A percentile compares a stretch with the other conserved stretches of the same genome.
Evolutionary conservation across 1,140 invertebrate species (phyloP).

Genomic region (Brachionus paranguensis): DNA sequence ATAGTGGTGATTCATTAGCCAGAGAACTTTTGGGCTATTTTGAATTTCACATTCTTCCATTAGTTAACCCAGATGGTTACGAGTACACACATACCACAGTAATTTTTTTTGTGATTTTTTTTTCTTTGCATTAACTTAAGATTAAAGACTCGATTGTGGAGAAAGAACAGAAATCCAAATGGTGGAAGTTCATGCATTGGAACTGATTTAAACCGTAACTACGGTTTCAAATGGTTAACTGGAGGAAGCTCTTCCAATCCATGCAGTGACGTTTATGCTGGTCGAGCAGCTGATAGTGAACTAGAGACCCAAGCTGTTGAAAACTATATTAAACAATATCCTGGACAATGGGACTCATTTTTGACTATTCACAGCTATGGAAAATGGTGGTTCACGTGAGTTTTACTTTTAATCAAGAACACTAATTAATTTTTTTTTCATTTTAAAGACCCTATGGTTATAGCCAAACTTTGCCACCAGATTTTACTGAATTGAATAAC

Average conservation of each 20-base stretch:
- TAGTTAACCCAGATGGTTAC: constrained; percentile 41
- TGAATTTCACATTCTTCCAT: constrained; percentile 28
- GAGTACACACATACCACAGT: constrained; percentile 13
- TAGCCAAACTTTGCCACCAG: neutral
- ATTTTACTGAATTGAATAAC: constrained; percentile 33
- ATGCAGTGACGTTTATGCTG: constrained; percentile 39
- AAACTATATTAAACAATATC: neutral
- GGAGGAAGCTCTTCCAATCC: constrained; percentile 24
- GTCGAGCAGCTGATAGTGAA: constrained; percentile 35
- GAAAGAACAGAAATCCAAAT: constrained; percentile 41
- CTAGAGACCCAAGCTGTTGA: constrained; percentile 23
- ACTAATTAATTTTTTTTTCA: neutral
- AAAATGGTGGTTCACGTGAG: constrained; percentile 37
- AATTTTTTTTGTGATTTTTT: neutral
- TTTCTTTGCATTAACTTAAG: neutral
- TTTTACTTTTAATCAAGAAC: neutral
- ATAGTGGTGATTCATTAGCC: neutral
- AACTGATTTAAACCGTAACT: constrained; percentile 40
- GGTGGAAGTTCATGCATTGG: neutral
- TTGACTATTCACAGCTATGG: constrained; percentile 35
- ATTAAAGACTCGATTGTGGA: constrained; percentile 40
- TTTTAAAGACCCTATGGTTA: constrained; percentile 17
- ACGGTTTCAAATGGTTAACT: constrained; percentile 1
- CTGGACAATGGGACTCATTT: constrained; percentile 15
- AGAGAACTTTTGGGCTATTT: neutral